Evolutionary conservation across 2,113 vertebrate species (phyloP).

Genomic region (Taxidea taxus): DNA sequence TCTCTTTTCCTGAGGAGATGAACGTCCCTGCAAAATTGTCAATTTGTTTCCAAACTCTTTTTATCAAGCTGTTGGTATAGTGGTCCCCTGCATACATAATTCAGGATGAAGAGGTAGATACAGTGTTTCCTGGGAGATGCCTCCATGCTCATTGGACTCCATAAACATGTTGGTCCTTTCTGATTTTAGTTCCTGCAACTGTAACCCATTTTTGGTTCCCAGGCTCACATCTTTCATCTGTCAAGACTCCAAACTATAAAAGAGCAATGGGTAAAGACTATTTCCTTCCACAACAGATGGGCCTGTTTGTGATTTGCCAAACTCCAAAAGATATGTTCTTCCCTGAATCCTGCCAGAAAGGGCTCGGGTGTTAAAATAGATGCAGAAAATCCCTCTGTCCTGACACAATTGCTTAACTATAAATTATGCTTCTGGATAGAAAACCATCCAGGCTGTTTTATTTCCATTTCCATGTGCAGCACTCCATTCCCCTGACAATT

Average conservation of each 20-base stretch:
- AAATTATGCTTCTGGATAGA: conserved; percentile 26
- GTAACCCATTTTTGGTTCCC: not conserved
- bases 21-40: not conserved
- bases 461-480: conserved; percentile 13
- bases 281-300: conserved; percentile 26
- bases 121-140: not conserved
- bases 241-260: not conserved
- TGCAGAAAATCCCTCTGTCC: conserved; percentile 29
- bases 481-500: not conserved
- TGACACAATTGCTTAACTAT: not conserved
- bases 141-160: not conserved
- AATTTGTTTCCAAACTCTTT: conserved; percentile 8
- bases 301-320: not conserved
- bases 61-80: not conserved
- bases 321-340: conserved; percentile 7
- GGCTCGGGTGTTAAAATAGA: not conserved
- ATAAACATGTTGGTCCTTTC: not conserved
- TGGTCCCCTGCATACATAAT: not conserved
- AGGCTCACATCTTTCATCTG: not conserved
- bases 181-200: not conserved
- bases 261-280: not conserved
- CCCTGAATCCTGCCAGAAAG: conserved; percentile 20
- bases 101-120: not conserved
- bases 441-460: conserved; percentile 39
- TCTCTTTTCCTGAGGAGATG: not conserved